Base-by-base conservation (phyloP, 92 coral and sea anemone species). In the Blastomussa wellsi region DNA sequence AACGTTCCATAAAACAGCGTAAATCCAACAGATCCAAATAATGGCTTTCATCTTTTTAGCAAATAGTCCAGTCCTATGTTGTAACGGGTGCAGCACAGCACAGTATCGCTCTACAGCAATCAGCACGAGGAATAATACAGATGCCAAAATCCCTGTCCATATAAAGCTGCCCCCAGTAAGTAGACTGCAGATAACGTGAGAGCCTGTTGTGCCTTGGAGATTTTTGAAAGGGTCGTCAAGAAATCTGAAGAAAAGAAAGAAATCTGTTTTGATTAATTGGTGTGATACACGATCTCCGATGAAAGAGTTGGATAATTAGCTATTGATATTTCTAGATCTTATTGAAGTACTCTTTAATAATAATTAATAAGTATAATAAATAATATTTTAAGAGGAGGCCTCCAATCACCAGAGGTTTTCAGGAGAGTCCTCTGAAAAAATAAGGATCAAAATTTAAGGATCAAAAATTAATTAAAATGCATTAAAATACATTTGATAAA, bases 1-100 rank as follows among this genome's bases (percentile, higher is more conserved):
- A 33, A 81, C 33, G 20, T 81, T 32, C 77, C 78, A 70, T 12
- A 22, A 29, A 47, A 68, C 32, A 3, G 85, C 85, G 19, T 68
- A 81, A 38, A 49, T 5, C 85, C 85, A 81, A 1, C 35, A 19
- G 6, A 31, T 26, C 4, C 13, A 24, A 20, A 71, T 57, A 36
- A 81, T 33, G 37, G 49, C n/a, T 29, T 70, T 81, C 13, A 81
- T 1, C n/a, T 71, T 81, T 81, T 59, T 47, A 20, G 36, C 67
- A 17, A 81, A 5, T 16, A 70, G 13, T 68, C 85, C 85, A 48
- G 77, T 81, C 17, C 70, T 75, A 51, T 81, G 85, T 12, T 53
- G 66, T 14, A 81, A 53, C 32, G 85, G 85, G 17, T 81, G 51
- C 24, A 81, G 20, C 7, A 81, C 85, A 35, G 85, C 85, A 19